These are phyloP conservation scores for Gobio occitaniae DNA, from an alignment of 2,797 vertebrate species.

Conservation along the genomic window DNA sequence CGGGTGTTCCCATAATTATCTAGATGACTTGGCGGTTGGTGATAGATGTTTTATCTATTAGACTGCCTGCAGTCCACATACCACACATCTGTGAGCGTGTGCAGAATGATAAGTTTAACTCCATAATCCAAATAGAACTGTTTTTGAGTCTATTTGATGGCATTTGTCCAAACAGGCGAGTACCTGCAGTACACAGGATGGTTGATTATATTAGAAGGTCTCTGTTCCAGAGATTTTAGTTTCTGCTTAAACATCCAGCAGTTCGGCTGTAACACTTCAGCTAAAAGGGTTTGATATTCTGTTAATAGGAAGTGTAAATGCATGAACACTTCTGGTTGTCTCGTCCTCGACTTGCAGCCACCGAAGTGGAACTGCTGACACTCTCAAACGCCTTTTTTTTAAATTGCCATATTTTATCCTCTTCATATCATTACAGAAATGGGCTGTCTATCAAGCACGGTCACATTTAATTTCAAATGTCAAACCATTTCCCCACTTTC, in stretches of 20 bases:
- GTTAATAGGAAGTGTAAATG: conserved; percentile 14
- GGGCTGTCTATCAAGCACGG: not conserved
- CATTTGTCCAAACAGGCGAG: not conserved
- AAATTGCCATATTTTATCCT: not conserved
- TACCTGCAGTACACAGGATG: not conserved
- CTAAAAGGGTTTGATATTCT: conserved; percentile 14
- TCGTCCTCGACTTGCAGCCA: not conserved
- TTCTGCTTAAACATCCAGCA: not conserved
- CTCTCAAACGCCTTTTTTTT: conserved; percentile 4
- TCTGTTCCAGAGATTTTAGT: conserved; percentile 11
- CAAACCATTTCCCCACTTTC: not conserved
- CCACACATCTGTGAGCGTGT: conserved; percentile 13
- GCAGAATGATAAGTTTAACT: not conserved
- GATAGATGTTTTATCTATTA: conserved; percentile 7
- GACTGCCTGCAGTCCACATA: conserved; percentile 12
- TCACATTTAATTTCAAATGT: conserved; percentile 14
- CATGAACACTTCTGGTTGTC: not conserved
- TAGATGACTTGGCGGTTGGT: not conserved
- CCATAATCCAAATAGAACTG: not conserved
- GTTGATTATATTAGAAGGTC: conserved; percentile 7
- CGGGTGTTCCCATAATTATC: conserved; percentile 6
- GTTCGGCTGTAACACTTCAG: conserved; percentile 3
- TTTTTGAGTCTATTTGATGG: not conserved
- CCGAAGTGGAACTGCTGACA: not conserved
- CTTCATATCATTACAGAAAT: not conserved